Evolutionary conservation across 2,113 vertebrate species (phyloP).

Genomic region (Brachirus orientalis): DNA sequence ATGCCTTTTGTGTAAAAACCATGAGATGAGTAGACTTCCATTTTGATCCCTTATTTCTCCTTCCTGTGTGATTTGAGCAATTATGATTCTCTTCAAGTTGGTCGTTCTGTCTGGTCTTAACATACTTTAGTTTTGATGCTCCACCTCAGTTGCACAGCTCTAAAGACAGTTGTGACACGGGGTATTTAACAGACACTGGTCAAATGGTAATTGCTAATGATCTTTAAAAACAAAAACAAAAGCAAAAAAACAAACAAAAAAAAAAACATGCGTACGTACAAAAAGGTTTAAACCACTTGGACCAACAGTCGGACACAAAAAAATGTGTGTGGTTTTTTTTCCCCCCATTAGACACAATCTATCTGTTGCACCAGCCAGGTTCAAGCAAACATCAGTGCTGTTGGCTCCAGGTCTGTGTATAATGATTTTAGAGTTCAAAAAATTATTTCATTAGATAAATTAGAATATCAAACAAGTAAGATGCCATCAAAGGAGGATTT

Average conservation of each 20-base stretch:
- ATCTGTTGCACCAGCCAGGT: conserved; percentile 23
- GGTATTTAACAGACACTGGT: conserved; percentile 69
- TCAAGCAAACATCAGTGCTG: conserved; percentile 38
- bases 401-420: conserved; percentile 47
- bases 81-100: conserved; percentile 21
- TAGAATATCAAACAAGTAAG: conserved; percentile 22
- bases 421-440: conserved; percentile 40
- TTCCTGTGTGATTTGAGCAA: conserved; percentile 1
- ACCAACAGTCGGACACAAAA: conserved; percentile 5
- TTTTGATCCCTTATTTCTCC: conserved; percentile 17
- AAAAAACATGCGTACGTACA: too few relatives aligned
- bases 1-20: conserved; percentile 20
- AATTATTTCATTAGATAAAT: conserved; percentile 18
- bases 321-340: not conserved
- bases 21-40: conserved; percentile 12
- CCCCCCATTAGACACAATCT: not conserved
- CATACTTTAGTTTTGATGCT: conserved; percentile 50
- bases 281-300: too few relatives aligned
- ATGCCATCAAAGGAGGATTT: conserved; percentile 9
- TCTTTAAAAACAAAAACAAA: too few relatives aligned
- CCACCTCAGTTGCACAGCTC: conserved; percentile 60
- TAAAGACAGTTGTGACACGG: conserved; percentile 72
- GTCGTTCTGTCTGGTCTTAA: conserved; percentile 62
- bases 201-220: too few relatives aligned
- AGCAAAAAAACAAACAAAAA: too few relatives aligned